phyloP scores from a whole-genome alignment of 2,888 invertebrate species.

The Mesoligia furuncula region DNA sequence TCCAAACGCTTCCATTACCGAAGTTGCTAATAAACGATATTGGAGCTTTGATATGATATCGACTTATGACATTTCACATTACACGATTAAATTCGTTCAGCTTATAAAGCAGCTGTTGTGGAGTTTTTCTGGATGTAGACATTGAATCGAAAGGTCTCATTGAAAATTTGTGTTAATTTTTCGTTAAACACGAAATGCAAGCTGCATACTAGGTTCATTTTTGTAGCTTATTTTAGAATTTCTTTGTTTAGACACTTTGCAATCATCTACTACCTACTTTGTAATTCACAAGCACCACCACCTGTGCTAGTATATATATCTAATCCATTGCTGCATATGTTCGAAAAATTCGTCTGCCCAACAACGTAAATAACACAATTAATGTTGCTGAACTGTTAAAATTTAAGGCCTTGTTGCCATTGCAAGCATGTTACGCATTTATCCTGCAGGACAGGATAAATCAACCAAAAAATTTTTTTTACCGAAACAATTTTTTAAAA shows the following conservation, averaged over 20 bases:
- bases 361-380: background rate
- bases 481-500: background rate
- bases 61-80: constrained; percentile 6
- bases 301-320: too few relatives aligned
- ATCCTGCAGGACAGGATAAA: background rate
- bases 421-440: background rate
- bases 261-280: background rate
- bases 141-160: background rate
- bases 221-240: background rate
- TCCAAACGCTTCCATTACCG: constrained; percentile 54
- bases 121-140: background rate
- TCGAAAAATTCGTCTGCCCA: background rate
- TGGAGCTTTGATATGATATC: constrained; percentile 17
- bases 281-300: too few relatives aligned
- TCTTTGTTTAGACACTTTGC: background rate
- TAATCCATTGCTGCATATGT: background rate
- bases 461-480: background rate
- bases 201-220: background rate
- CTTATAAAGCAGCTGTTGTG: background rate
- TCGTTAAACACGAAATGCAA: background rate
- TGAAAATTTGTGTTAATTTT: background rate
- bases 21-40: constrained; percentile 31
- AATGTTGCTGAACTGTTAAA: background rate
- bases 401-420: background rate
- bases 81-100: background rate